Percentiles rank a stretch among this genome's conserved stretches.
These are phyloP conservation scores for Okamejei kenojei DNA, from an alignment of 2,797 vertebrate species.

Conservation along the genomic window DNA sequence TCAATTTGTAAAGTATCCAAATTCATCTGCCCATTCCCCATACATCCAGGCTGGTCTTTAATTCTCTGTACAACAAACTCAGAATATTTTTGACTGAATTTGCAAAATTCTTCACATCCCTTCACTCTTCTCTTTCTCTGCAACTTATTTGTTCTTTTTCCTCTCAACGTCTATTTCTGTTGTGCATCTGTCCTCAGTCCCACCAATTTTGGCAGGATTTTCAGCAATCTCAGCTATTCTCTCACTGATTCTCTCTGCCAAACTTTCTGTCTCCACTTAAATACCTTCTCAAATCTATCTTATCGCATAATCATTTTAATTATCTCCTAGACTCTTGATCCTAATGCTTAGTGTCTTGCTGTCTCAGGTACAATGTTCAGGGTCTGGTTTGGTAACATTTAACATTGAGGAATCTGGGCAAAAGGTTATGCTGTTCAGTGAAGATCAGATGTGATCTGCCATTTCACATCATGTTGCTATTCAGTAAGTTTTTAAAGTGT, in stretches of 20 bases:
- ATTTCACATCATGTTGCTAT: background rate
- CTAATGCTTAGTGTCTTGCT: background rate
- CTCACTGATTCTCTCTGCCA: background rate
- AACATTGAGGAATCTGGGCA: background rate
- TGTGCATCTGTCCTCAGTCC: background rate
- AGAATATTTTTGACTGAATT: background rate
- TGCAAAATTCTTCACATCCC: background rate
- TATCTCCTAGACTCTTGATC: background rate
- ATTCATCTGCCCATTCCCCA: background rate
- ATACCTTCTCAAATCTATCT: background rate
- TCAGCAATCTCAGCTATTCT: background rate
- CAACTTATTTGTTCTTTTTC: background rate
- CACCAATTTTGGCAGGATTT: background rate
- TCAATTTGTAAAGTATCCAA: background rate
- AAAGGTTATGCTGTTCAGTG: background rate
- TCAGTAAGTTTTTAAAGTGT: background rate
- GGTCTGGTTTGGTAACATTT: background rate
- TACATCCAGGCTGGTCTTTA: background rate
- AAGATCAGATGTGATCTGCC: background rate
- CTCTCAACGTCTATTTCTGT: background rate
- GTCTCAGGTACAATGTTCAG: background rate
- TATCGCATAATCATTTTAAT: background rate
- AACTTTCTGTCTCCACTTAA: background rate
- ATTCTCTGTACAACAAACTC: background rate
- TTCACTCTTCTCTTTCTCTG: background rate